Conservation (phyloP, 92 coral and sea anemone species). For the Montipora capitata region DNA sequence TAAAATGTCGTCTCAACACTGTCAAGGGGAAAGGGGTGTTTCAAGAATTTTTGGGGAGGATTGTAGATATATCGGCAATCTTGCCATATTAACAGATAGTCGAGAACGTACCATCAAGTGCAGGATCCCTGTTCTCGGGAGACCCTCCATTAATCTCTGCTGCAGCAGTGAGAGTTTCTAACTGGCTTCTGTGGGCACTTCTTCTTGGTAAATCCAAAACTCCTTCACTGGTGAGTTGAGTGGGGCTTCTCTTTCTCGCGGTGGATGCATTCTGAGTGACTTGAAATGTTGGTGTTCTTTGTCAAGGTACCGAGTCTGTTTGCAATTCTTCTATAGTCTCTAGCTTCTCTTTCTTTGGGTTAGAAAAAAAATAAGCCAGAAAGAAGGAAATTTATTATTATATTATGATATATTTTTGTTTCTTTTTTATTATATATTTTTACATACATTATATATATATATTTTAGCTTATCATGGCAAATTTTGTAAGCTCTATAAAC, state of each 20-base stretch:
- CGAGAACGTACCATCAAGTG: slow-evolving; percentile 67
- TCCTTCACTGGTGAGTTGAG: slow-evolving; percentile 11
- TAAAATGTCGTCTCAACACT: too few relatives aligned
- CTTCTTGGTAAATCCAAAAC: slow-evolving; percentile 11
- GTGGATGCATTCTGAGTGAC: slow-evolving; percentile 41
- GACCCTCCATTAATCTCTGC: slow-evolving; percentile 72
- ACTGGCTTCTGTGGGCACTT: slow-evolving; percentile 65
- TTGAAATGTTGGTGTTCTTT: slow-evolving; percentile 18
- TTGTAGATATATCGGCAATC: not conserved
- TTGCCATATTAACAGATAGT: slow-evolving; percentile 45
- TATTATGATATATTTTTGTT: too few relatives aligned
- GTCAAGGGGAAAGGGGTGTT: too few relatives aligned
- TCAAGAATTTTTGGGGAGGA: too few relatives aligned
- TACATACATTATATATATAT: too few relatives aligned
- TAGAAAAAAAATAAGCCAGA: not conserved
- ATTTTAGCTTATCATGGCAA: too few relatives aligned
- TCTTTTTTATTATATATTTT: too few relatives aligned
- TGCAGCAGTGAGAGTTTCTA: slow-evolving; percentile 69
- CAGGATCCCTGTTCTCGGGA: slow-evolving; percentile 59
- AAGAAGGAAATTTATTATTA: too few relatives aligned
- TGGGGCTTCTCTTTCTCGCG: slow-evolving; percentile 53
- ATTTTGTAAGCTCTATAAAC: too few relatives aligned
- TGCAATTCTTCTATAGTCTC: not conserved
- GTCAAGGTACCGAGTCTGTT: not conserved
- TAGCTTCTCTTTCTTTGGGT: slow-evolving; percentile 9